Base-by-base conservation (phyloP, 2,797 vertebrate genomes). In the Euthynnus affinis region DNA sequence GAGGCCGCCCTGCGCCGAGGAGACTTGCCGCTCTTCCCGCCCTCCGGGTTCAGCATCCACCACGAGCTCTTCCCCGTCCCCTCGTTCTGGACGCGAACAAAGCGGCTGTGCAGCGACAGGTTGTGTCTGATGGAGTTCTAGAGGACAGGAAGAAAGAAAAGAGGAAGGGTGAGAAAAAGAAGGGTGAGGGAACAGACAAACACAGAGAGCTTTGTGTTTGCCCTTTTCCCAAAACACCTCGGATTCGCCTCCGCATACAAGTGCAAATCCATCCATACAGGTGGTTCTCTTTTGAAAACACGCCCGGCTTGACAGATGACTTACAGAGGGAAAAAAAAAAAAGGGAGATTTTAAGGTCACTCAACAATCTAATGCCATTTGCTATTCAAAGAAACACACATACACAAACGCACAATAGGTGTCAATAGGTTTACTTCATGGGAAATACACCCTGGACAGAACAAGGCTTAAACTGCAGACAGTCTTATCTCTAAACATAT, bases 1-100 rank as follows among this genome's bases (percentile, higher is more conserved):
- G 98, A 99, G 0, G 97, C 97, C 0, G 98, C 98, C 76, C 98
- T 92, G 91, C 98, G 97, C 61, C 98, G 95, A 1, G 98, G 98
- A 9, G 98, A 99, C 84, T 99, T 99, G 34, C 98, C 98, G 3
- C 97, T 99, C 93, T 99, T 99, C 58, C 98, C 97, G 5, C 98
- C 98, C 87, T 99, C 98, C 0, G 98, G 98, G 88, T 99, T 99
- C 1, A 99, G 94, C 97, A 99, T 99, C 98, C 98, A 99, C 98
- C 98, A 99, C 5, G 98, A 99, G 92, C 98, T 99, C 92, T 99
- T 99, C 25, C 98, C 98, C 0, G 98, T 99, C 55, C 98, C 98
- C 88, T 99, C 98, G 63, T 99, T 99, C 94, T 99, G 98, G 69
- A 99, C 98, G 2, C 98, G 96, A 58, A 99, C 93, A 80, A 99